A percentile compares a stretch with the other conserved stretches of the same genome.
These are phyloP conservation scores for Eufriesea mexicana DNA, from an alignment of 1,140 invertebrate genomes.

Conservation along the genomic window DNA sequence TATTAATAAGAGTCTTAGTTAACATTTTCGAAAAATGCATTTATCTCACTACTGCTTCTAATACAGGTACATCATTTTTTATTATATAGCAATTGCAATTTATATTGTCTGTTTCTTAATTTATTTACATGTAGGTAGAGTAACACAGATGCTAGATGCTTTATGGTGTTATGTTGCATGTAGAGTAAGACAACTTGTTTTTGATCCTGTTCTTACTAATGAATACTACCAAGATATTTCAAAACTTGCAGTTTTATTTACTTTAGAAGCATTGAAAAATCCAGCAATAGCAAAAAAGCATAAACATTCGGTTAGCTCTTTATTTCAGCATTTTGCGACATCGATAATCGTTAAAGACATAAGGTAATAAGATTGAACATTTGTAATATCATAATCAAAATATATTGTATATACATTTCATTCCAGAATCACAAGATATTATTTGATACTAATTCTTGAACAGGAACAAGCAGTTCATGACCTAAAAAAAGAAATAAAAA, in stretches of 20 bases:
- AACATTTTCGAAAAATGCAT: slow-evolving; percentile 73
- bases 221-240: slow-evolving; percentile 73
- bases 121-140: slow-evolving; percentile 27
- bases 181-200: slow-evolving; percentile 75
- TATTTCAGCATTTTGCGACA: slow-evolving; percentile 77
- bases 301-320: slow-evolving; percentile 72
- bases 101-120: neutral
- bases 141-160: slow-evolving; percentile 71
- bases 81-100: neutral
- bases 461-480: slow-evolving; percentile 54
- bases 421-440: slow-evolving; percentile 75
- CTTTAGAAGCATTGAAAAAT: slow-evolving; percentile 74
- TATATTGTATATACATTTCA: slow-evolving; percentile 22
- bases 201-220: slow-evolving; percentile 64
- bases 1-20: slow-evolving; percentile 69
- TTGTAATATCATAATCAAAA: slow-evolving; percentile 30
- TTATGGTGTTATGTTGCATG: slow-evolving; percentile 76
- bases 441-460: slow-evolving; percentile 71
- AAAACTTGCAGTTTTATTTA: slow-evolving; percentile 77
- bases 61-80: slow-evolving; percentile 45
- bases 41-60: slow-evolving; percentile 22
- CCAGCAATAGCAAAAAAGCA: slow-evolving; percentile 70
- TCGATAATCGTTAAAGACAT: slow-evolving; percentile 77
- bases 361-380: slow-evolving; percentile 64
- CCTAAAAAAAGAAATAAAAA: slow-evolving; percentile 68